Evolutionary conservation across 2,113 vertebrate genomes (phyloP), one percentile per base, ranked within the genome.

Genomic region (Recurvirostra avosetta): DNA sequence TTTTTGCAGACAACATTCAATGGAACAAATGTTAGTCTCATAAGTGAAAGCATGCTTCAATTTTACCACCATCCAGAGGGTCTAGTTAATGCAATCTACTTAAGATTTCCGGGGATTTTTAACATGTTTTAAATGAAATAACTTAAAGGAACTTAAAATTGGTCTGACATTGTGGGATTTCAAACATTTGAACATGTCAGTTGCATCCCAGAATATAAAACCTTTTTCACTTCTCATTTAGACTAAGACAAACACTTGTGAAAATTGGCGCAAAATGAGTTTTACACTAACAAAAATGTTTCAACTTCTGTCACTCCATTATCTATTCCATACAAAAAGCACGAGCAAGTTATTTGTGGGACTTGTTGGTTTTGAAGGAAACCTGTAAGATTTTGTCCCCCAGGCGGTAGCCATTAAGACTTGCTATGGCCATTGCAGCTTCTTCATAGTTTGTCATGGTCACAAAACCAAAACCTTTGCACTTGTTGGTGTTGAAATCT

Each of bases 391-490:
- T 99, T 98, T 99, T 99, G 99, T 99, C 99, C 98, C 99, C 99
- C 70, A 99, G 98, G 97, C 99, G 99, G 98, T 99, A 99, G 97
- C 99, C 99, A 63, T 99, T 99, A 97, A 99, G 99, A 97, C 99
- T 99, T 93, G 99, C 99, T 97, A 99, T 99, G 97, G 99, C 99
- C 99, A 99, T 99, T 91, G 99, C 99, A 43, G 99, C 99, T 98
- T 99, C 99, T 98, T 99, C 99, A 98, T 99, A 99, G 98, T 99
- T 99, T 94, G 99, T 99, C 99, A 99, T 99, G 98, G 99, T 99
- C 96, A 99, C 99, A 98, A 99, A 99, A 97, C 99, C 99, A 97
- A 99, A 99, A 96, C 99, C 99, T 98, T 99, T 99, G 98, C 99
- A 99, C 98, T 99, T 99, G 99, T 99, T 99, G 99, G 99, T 99